A percentile compares a stretch with the other conserved stretches of the same genome.
phyloP scores from a whole-genome alignment of 2,797 vertebrate species.

The Alcedo quadribrachys region DNA sequence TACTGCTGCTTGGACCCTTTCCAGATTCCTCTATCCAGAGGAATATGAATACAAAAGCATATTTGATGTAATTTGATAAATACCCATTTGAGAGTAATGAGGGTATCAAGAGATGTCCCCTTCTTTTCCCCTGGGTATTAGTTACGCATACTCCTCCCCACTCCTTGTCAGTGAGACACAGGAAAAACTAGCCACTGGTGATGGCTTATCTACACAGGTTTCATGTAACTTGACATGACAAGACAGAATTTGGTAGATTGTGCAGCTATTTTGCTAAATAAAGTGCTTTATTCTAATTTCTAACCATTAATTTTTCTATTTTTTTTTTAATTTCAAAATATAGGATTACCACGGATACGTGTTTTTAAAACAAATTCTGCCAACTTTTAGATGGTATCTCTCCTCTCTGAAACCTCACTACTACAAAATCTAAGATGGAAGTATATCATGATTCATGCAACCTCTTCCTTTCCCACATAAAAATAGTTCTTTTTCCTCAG shows the following conservation, averaged over 20 bases:
- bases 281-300: neutral
- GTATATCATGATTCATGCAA: neutral
- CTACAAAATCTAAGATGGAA: conserved; percentile 4
- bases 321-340: neutral
- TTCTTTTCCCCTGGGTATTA: neutral
- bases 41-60: neutral
- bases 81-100: neutral
- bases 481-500: neutral
- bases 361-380: neutral
- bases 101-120: neutral
- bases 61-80: neutral
- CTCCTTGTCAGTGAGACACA: neutral
- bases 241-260: neutral
- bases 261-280: neutral
- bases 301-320: neutral
- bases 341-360: neutral
- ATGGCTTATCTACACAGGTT: conserved; percentile 14
- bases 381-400: neutral
- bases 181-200: neutral
- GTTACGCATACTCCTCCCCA: neutral
- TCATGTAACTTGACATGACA: neutral
- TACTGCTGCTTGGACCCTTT: neutral
- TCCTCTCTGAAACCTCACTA: neutral
- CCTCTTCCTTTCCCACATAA: neutral
- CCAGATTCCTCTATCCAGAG: neutral